Percentiles rank a stretch among this genome's conserved stretches.
Evolutionary conservation across 2,888 invertebrate genomes (phyloP).

Genomic region (Anthophora plumipes): DNA sequence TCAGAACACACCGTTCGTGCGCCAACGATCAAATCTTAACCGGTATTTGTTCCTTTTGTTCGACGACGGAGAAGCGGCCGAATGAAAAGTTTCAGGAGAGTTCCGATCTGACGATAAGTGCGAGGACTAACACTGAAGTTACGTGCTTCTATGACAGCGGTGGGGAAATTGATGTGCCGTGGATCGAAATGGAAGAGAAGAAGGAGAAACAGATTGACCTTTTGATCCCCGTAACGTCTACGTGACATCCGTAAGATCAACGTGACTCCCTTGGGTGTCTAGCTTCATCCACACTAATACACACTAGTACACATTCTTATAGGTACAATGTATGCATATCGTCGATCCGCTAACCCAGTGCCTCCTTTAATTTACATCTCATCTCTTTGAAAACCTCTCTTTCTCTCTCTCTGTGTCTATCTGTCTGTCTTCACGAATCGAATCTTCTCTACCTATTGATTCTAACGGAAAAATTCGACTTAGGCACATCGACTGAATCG

Average conservation of each 20-base stretch:
- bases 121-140: constrained; percentile 54
- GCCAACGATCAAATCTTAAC: constrained; percentile 12
- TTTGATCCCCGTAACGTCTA: constrained; percentile 66
- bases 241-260: constrained; percentile 65
- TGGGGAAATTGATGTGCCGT: constrained; percentile 44
- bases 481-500: background rate
- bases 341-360: constrained; percentile 18
- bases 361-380: constrained; percentile 35
- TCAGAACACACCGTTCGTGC: background rate
- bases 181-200: constrained; percentile 34
- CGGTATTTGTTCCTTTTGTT: constrained; percentile 12
- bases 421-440: constrained; percentile 8
- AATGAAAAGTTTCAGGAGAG: constrained; percentile 29
- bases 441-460: background rate
- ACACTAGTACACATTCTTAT: background rate
- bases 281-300: constrained; percentile 10
- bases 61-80: constrained; percentile 9
- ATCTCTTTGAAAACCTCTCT: background rate
- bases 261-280: constrained; percentile 56
- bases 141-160: constrained; percentile 41
- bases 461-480: background rate
- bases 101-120: constrained; percentile 47
- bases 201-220: constrained; percentile 62
- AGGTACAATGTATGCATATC: background rate
- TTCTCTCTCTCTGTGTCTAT: no score